Conservation (phyloP, 1,140 invertebrate species). For the Limonius californicus region DNA sequence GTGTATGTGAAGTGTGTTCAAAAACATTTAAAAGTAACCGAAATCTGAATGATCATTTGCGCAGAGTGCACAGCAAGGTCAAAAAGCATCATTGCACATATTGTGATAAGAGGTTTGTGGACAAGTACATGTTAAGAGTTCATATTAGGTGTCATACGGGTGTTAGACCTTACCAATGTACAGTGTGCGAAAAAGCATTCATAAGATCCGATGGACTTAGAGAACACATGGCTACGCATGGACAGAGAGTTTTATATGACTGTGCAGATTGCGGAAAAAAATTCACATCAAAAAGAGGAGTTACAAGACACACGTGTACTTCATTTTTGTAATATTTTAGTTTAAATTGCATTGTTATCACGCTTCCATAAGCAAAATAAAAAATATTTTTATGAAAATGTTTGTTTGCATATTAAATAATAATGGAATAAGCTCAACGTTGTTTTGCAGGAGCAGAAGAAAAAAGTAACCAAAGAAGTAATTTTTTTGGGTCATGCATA, state of each 20-base stretch:
- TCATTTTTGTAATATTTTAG: neutral
- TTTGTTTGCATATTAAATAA: no score
- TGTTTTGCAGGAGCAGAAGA: no score
- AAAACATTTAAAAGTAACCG: slow-evolving; percentile 37
- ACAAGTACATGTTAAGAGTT: slow-evolving; percentile 34
- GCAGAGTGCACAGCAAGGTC: slow-evolving; percentile 28
- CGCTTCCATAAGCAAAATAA: no score
- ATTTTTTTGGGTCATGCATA: no score
- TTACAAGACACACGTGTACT: slow-evolving; percentile 23
- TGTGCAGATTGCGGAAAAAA: slow-evolving; percentile 27
- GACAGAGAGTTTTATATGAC: slow-evolving; percentile 18
- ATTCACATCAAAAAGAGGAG: slow-evolving; percentile 27
- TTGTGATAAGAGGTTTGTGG: slow-evolving; percentile 35
- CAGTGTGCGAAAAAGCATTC: slow-evolving; percentile 27
- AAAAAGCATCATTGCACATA: slow-evolving; percentile 36
- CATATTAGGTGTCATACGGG: slow-evolving; percentile 34
- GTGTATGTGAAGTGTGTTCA: slow-evolving; percentile 35
- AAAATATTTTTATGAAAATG: no score
- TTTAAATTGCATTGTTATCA: no score
- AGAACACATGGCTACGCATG: slow-evolving; percentile 29
- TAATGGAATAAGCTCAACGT: no score
- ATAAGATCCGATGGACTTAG: slow-evolving; percentile 30
- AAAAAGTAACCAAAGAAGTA: no score
- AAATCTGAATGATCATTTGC: slow-evolving; percentile 35
- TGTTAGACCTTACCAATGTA: slow-evolving; percentile 30